Evolutionary conservation across 2,888 invertebrate genomes (phyloP).

Genomic region (Acleris laterana): DNA sequence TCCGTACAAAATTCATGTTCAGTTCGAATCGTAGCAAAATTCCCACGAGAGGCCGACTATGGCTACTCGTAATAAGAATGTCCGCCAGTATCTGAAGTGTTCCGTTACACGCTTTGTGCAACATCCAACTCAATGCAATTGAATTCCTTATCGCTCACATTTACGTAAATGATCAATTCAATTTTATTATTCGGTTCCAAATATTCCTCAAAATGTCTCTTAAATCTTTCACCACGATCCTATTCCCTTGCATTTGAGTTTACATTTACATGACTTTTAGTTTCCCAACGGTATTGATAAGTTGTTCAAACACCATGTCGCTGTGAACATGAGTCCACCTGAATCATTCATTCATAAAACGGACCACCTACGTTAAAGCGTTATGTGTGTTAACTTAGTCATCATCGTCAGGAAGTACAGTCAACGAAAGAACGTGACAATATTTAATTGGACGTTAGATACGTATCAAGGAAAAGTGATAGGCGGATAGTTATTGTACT

Average conservation of each 20-base stretch:
- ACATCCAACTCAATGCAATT: conserved; percentile 34
- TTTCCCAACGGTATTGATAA: conserved; percentile 1
- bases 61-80: neutral
- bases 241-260: neutral
- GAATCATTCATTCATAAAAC: conserved; percentile 36
- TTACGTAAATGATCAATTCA: conserved; percentile 33
- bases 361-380: conserved; percentile 33
- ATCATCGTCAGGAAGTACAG: conserved; percentile 33
- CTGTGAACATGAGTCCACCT: conserved; percentile 32
- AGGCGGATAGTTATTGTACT: neutral
- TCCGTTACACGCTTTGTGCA: conserved; percentile 22
- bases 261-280: neutral
- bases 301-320: conserved; percentile 23
- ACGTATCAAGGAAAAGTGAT: neutral
- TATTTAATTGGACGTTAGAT: conserved; percentile 5
- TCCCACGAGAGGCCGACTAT: conserved; percentile 12
- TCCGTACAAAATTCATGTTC: conserved; percentile 7
- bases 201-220: neutral
- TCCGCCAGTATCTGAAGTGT: conserved; percentile 5
- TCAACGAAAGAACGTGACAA: conserved; percentile 9
- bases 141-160: conserved; percentile 34
- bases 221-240: neutral
- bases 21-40: conserved; percentile 3
- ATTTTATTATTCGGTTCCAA: conserved; percentile 23
- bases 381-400: conserved; percentile 31